Conservation (phyloP, 2,113 vertebrate genomes). For the Chionis minor region DNA sequence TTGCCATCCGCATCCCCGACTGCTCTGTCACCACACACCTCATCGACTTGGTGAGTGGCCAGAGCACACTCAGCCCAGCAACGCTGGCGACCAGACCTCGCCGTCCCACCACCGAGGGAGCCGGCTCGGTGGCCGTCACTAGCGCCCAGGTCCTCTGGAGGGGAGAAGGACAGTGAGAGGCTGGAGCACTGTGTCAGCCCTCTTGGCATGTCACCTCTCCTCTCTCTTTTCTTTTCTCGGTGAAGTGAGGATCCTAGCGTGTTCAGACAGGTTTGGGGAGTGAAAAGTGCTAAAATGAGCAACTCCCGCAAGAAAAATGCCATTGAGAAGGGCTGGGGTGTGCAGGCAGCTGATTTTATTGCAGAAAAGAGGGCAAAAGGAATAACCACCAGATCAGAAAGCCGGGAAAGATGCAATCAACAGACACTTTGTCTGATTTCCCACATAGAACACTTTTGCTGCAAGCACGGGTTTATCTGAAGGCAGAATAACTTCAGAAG, state of each 20-base stretch:
- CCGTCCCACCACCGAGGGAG: background rate
- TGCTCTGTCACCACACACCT: conserved; percentile 87
- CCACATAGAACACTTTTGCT: accelerated
- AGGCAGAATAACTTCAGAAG: background rate
- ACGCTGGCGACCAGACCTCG: accelerated
- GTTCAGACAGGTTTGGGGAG: background rate
- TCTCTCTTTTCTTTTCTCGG: background rate
- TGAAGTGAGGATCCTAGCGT: background rate
- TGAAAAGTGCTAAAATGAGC: background rate
- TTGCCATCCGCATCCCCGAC: conserved; percentile 87
- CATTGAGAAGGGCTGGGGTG: background rate
- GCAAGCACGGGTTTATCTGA: background rate
- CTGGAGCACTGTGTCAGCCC: background rate
- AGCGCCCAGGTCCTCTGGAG: background rate
- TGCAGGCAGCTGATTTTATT: background rate
- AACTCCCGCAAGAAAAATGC: background rate
- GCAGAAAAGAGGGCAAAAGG: background rate
- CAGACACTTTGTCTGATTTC: background rate
- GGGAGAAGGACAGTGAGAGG: background rate
- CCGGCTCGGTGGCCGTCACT: background rate
- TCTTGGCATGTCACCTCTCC: background rate
- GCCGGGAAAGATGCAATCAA: background rate
- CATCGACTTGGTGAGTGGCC: conserved; percentile 79
- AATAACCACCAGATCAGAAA: background rate
- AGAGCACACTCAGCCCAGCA: background rate